These are phyloP conservation scores for Drosophila tanythrix DNA, from an alignment of 2,888 invertebrate genomes.

Conservation along the genomic window DNA sequence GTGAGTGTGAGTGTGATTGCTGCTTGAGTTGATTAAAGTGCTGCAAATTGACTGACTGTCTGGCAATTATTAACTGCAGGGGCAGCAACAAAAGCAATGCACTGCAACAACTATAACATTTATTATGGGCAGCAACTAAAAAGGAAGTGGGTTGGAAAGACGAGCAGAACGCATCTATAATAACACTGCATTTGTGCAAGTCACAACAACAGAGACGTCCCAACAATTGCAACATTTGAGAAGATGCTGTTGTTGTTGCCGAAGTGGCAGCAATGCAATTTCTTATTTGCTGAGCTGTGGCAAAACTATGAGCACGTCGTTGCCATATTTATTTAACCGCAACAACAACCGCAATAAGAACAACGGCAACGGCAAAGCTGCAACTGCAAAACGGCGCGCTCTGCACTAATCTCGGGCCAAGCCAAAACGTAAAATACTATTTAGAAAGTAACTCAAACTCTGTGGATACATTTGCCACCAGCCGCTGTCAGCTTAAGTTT, in stretches of 20 bases:
- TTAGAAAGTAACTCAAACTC: conserved; percentile 75
- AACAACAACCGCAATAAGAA: conserved; percentile 78
- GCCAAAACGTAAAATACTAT: conserved; percentile 61
- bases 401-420: conserved; percentile 64
- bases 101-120: conserved; percentile 40
- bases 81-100: conserved; percentile 14
- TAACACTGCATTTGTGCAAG: conserved; percentile 61
- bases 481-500: conserved; percentile 72
- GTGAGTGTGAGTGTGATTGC: conserved; percentile 18
- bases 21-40: conserved; percentile 52
- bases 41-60: conserved; percentile 49
- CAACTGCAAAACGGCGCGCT: conserved; percentile 34
- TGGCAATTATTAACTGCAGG: conserved; percentile 51
- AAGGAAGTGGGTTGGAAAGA: conserved; percentile 72
- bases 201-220: conserved; percentile 34
- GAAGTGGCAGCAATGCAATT: conserved; percentile 48
- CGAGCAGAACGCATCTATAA: conserved; percentile 59
- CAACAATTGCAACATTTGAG: conserved; percentile 16
- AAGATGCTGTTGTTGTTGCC: conserved; percentile 12
- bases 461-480: conserved; percentile 32
- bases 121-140: conserved; percentile 29
- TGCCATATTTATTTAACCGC: conserved; percentile 78
- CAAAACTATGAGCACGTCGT: conserved; percentile 60
- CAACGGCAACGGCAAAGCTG: conserved; percentile 54
- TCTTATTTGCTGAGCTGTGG: conserved; percentile 60